Evolutionary conservation across 2,888 invertebrate species (phyloP).

Genomic region (Xanthorhoe designata): DNA sequence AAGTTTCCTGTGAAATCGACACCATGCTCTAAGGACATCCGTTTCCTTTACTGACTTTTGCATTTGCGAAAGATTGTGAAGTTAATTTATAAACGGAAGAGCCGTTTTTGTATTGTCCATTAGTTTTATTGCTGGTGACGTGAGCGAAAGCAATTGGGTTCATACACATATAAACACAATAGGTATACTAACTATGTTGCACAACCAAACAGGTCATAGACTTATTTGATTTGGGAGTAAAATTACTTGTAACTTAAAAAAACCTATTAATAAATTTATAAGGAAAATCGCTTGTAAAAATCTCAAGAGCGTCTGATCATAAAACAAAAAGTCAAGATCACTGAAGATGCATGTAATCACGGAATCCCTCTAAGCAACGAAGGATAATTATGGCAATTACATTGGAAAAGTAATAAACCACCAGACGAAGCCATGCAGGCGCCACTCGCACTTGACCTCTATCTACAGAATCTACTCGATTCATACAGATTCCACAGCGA

Average conservation of each 20-base stretch:
- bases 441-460: conserved; percentile 67
- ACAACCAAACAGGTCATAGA: conserved; percentile 1
- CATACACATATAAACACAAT: conserved; percentile 13
- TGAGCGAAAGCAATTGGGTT: conserved; percentile 22
- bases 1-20: conserved; percentile 66
- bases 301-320: conserved; percentile 20
- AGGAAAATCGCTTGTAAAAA: conserved; percentile 14
- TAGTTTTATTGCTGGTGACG: conserved; percentile 34
- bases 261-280: conserved; percentile 5
- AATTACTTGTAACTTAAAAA: conserved; percentile 2
- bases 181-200: background rate
- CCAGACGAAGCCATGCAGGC: conserved; percentile 63
- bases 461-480: conserved; percentile 42
- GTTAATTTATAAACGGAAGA: conserved; percentile 62
- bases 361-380: conserved; percentile 55
- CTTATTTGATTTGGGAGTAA: background rate
- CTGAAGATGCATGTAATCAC: conserved; percentile 39
- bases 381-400: conserved; percentile 51
- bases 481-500: conserved; percentile 55
- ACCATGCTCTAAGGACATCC: conserved; percentile 74
- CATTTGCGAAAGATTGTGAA: conserved; percentile 65
- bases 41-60: conserved; percentile 74
- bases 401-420: conserved; percentile 60
- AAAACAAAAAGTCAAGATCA: conserved; percentile 45
- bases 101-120: conserved; percentile 50